Evolutionary conservation across 2,888 invertebrate species (phyloP), one percentile per base, ranked within the genome.

Genomic region (Holacanthella duospinosa): DNA sequence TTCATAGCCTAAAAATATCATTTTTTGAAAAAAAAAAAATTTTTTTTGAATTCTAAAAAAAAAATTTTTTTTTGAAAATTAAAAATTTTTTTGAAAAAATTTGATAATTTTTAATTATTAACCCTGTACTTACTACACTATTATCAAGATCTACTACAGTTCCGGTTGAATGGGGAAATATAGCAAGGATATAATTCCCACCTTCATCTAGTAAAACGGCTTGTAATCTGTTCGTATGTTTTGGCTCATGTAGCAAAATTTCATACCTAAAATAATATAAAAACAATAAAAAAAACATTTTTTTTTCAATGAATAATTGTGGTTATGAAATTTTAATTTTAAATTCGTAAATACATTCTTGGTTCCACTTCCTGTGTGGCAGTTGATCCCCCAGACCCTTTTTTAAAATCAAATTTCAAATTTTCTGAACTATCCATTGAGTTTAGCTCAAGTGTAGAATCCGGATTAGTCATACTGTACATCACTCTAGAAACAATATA

Each of bases 91-190:
- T n/a, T n/a, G 16, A 16, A 36, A 36, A 36, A 16, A 12, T 36
- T 16, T 36, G 6, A 12, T 6, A 16, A 36, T 36, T 36, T 36
- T 16, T 6, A 36, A 36, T 16, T 16, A 12, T 6, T 12, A 16
- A 12, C 6, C 36, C 16, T 48, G 19, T 4, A 48, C 48, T 21
- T 48, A 48, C 48, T 9, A 21, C 48, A 9, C 48, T 9, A 21
- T 16, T 16, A 48, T 48, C 48, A 48, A 48, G 48, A 21, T 48
- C 21, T 4, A 48, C 48, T 4, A 48, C 21, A 9, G 21, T 21
- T 48, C 48, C 48, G 36, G 36, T 36, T 6, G 27, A 4, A 4
- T 55, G 26, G n/a, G 57, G 57, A 57, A 57, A 57, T 29, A 57
- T 4, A 4, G 57, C 36, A 21, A 57, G 29, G 24, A 57, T 28